Evolutionary conservation across 2,888 invertebrate species (phyloP).

Genomic region (Rotaria socialis): DNA sequence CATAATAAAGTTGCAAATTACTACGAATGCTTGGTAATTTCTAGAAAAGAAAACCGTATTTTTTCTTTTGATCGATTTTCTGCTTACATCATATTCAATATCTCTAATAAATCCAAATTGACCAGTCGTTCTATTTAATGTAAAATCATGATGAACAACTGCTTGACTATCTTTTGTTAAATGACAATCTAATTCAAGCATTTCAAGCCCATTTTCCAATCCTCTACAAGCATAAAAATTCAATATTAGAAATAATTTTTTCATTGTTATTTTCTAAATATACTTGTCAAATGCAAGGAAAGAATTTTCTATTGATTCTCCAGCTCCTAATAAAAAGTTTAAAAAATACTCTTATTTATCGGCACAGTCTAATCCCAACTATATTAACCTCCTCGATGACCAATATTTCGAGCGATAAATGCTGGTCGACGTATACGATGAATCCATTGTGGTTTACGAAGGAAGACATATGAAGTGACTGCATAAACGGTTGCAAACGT

Average conservation of each 20-base stretch:
- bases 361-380: not conserved
- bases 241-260: not conserved
- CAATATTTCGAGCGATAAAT: not conserved
- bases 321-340: slow-evolving; percentile 62
- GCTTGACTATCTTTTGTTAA: slow-evolving; percentile 67
- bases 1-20: slow-evolving; percentile 1
- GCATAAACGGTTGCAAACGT: slow-evolving; percentile 16
- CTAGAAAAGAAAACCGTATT: not conserved
- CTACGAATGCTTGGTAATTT: not conserved
- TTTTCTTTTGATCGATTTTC: not conserved
- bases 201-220: slow-evolving; percentile 65
- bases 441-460: slow-evolving; percentile 1
- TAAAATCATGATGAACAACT: slow-evolving; percentile 67
- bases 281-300: slow-evolving; percentile 66
- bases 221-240: slow-evolving; percentile 54
- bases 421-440: not conserved
- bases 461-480: not conserved
- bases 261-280: slow-evolving; percentile 49
- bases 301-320: slow-evolving; percentile 68
- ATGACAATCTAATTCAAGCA: slow-evolving; percentile 69
- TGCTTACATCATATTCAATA: slow-evolving; percentile 61
- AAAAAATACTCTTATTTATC: not conserved
- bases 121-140: slow-evolving; percentile 64
- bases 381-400: slow-evolving; percentile 1
- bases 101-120: slow-evolving; percentile 63